phyloP scores from a whole-genome alignment of 2,888 invertebrate species.

The Creontiades dilutus region DNA sequence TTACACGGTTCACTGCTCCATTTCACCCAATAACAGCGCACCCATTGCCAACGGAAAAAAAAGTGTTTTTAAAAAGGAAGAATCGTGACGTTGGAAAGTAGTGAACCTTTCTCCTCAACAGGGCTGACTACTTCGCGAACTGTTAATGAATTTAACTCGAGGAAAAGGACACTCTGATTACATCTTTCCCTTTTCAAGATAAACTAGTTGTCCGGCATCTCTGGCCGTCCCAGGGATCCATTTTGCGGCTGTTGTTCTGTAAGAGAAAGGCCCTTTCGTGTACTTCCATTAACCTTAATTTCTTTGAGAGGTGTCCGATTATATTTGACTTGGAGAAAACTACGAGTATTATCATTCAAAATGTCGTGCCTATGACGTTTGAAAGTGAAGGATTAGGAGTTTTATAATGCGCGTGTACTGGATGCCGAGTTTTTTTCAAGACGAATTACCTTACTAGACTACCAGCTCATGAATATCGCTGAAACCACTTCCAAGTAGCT shows the following conservation, averaged over 20 bases:
- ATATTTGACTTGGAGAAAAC: not conserved
- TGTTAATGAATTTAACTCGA: constrained; percentile 34
- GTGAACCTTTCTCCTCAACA: constrained; percentile 44
- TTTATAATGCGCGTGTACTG: too few relatives aligned
- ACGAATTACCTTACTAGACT: too few relatives aligned
- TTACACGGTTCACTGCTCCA: constrained; percentile 28
- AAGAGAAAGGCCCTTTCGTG: constrained; percentile 7
- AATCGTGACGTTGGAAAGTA: constrained; percentile 58
- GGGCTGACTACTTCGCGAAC: not conserved
- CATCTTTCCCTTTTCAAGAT: constrained; percentile 26
- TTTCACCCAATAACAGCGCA: constrained; percentile 35
- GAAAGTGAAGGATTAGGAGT: too few relatives aligned
- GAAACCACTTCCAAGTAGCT: too few relatives aligned
- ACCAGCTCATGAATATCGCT: too few relatives aligned
- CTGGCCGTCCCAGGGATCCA: not conserved
- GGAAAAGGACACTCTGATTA: constrained; percentile 24
- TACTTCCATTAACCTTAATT: constrained; percentile 32
- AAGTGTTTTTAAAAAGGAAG: not conserved
- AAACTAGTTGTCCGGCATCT: constrained; percentile 13
- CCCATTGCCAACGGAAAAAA: not conserved
- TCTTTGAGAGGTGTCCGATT: not conserved
- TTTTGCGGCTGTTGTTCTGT: constrained; percentile 14
- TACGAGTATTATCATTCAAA: too few relatives aligned
- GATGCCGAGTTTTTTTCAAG: too few relatives aligned
- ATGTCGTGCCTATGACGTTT: too few relatives aligned